phyloP scores from a whole-genome alignment of 2,888 invertebrate genomes.

The Macrosoma leucophasiata region DNA sequence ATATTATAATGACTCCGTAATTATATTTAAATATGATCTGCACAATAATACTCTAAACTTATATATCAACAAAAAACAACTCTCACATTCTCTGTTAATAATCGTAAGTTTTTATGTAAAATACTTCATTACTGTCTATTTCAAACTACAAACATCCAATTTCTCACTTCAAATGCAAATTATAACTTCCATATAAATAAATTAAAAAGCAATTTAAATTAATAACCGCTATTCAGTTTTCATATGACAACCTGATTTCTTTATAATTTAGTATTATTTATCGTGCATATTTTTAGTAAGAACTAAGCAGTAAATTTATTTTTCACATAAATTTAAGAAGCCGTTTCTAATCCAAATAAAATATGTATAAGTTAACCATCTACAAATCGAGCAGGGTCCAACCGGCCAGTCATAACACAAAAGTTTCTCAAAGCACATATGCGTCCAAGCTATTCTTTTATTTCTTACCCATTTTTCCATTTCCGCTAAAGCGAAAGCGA shows the following conservation, averaged over 20 bases:
- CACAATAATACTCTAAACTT: too few species aligned
- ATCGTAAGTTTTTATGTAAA: too few species aligned
- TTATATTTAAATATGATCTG: too few species aligned
- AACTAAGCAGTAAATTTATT: too few species aligned
- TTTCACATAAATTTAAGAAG: too few species aligned
- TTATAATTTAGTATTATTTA: slow-evolving; percentile 9
- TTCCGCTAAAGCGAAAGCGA: slow-evolving; percentile 66
- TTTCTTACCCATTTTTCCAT: slow-evolving; percentile 63
- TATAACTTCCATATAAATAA: slow-evolving; percentile 14
- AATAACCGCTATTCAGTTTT: too few species aligned
- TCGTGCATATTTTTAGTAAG: slow-evolving; percentile 1
- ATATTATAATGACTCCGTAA: too few species aligned
- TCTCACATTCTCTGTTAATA: too few species aligned
- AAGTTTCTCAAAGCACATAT: slow-evolving; percentile 59
- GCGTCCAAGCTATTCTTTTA: slow-evolving; percentile 49
- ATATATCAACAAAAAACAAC: too few species aligned
- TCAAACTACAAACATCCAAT: slow-evolving; percentile 11
- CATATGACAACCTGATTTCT: slow-evolving; percentile 10
- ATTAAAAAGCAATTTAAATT: slow-evolving; percentile 22
- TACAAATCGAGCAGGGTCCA: slow-evolving; percentile 11
- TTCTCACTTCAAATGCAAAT: slow-evolving; percentile 12
- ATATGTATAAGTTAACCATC: too few species aligned
- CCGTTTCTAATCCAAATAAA: too few species aligned
- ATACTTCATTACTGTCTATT: slow-evolving; percentile 5
- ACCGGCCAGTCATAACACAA: slow-evolving; percentile 36